These are phyloP conservation scores for Leptobrachium ailaonicum DNA, from an alignment of 2,113 vertebrate species.

Conservation along the genomic window DNA sequence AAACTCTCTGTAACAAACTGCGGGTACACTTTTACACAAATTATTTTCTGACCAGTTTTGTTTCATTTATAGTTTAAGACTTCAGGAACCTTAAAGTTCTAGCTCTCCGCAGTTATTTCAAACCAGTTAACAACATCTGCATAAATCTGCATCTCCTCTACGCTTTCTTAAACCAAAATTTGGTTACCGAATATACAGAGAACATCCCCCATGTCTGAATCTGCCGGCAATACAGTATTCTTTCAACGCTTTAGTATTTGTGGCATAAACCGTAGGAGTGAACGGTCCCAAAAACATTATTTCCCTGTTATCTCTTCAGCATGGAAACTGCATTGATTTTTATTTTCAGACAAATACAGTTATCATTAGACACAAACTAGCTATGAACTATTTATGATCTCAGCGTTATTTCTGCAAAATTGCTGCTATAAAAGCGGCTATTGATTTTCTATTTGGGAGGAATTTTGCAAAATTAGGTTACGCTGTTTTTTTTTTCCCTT, in stretches of 20 bases:
- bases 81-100: no score
- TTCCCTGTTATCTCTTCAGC: slow-evolving; percentile 37
- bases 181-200: no score
- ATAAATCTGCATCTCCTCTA: no score
- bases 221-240: background rate
- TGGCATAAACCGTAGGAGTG: slow-evolving; percentile 16
- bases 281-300: slow-evolving; percentile 17
- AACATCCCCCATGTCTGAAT: background rate
- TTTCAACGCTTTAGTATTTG: slow-evolving; percentile 12
- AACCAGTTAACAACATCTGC: no score
- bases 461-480: slow-evolving; percentile 51
- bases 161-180: no score
- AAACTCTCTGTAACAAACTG: no score
- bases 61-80: no score
- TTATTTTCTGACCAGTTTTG: no score
- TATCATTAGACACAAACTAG: slow-evolving; percentile 51
- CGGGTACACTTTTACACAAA: no score
- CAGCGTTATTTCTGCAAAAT: slow-evolving; percentile 40
- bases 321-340: slow-evolving; percentile 42
- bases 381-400: slow-evolving; percentile 50
- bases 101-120: no score
- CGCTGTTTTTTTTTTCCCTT: background rate
- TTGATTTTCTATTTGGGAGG: slow-evolving; percentile 51
- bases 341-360: slow-evolving; percentile 50
- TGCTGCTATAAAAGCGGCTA: slow-evolving; percentile 40